These are phyloP conservation scores for Alosa alosa DNA, from an alignment of 2,113 vertebrate genomes.

Conservation along the genomic window DNA sequence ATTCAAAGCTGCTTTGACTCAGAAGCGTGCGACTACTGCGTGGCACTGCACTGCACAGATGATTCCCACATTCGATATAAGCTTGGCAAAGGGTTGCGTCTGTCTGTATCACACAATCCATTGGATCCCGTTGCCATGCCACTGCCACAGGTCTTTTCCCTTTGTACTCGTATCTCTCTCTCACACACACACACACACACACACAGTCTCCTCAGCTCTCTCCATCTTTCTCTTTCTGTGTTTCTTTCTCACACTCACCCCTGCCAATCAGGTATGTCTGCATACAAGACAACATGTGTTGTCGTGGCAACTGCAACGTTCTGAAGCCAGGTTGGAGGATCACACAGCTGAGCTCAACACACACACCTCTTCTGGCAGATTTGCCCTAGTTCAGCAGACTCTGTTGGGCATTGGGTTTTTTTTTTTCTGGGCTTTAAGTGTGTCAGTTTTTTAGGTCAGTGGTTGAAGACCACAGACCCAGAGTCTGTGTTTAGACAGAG, in stretches of 20 bases:
- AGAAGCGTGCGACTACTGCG: background rate
- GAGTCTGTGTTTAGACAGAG: background rate
- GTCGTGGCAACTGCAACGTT: conserved; percentile 69
- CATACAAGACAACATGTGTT: conserved; percentile 58
- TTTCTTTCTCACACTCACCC: conserved; percentile 23
- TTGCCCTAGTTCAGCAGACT: conserved; percentile 38
- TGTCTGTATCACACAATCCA: background rate
- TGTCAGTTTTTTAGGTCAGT: conserved; percentile 44
- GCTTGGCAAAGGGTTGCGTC: background rate
- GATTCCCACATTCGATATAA: background rate
- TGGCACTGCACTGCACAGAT: background rate
- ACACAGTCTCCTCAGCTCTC: background rate
- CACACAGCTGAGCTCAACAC: background rate
- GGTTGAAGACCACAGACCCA: background rate
- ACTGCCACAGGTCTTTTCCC: background rate
- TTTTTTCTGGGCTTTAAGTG: conserved; percentile 43
- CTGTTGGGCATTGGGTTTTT: conserved; percentile 24
- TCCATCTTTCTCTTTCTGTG: background rate
- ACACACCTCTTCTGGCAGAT: background rate
- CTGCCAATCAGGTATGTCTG: conserved; percentile 56
- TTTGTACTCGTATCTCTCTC: background rate
- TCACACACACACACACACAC: background rate
- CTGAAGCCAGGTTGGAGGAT: conserved; percentile 22
- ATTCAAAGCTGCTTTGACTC: conserved; percentile 12
- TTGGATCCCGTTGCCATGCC: background rate